Conservation (phyloP, 1,140 invertebrate species). For the Drosophila hydei region DNA sequence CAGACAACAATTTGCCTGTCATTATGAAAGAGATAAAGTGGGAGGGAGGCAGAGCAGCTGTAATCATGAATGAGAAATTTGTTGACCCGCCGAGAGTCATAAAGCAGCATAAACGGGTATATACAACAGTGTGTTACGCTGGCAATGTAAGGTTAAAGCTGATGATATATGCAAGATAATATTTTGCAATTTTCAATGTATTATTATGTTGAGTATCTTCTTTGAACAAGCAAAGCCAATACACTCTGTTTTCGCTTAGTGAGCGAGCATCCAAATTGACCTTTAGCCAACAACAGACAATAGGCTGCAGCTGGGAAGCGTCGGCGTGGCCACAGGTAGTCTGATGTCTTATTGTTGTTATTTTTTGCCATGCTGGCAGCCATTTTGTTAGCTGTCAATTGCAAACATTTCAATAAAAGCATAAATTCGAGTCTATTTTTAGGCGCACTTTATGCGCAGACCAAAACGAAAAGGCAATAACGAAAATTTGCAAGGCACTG, state of each 20-base stretch:
- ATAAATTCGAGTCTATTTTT: constrained; percentile 74
- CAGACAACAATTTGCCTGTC: constrained; percentile 49
- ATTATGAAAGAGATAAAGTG: constrained; percentile 15
- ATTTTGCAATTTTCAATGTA: too few species aligned
- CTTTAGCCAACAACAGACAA: constrained; percentile 36
- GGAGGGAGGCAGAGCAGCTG: constrained; percentile 3
- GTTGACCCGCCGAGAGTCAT: constrained; percentile 25
- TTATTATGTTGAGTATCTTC: too few species aligned
- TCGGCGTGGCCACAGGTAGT: constrained; percentile 36
- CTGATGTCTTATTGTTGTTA: constrained; percentile 22
- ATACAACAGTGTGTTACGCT: not conserved
- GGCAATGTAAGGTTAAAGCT: too few species aligned
- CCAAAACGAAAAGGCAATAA: constrained; percentile 1
- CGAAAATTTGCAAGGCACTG: not conserved
- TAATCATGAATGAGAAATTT: constrained; percentile 78
- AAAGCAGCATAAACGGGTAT: constrained; percentile 16
- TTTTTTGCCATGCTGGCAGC: constrained; percentile 15
- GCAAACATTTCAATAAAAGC: constrained; percentile 70
- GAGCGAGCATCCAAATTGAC: constrained; percentile 40
- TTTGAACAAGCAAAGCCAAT: not conserved
- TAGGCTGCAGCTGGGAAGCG: constrained; percentile 5
- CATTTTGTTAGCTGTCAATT: constrained; percentile 47
- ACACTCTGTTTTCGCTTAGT: not conserved
- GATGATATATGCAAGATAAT: too few species aligned
- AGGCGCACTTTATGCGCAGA: constrained; percentile 40